phyloP scores from a whole-genome alignment of 2,888 invertebrate genomes.

The Nudaria mundana region DNA sequence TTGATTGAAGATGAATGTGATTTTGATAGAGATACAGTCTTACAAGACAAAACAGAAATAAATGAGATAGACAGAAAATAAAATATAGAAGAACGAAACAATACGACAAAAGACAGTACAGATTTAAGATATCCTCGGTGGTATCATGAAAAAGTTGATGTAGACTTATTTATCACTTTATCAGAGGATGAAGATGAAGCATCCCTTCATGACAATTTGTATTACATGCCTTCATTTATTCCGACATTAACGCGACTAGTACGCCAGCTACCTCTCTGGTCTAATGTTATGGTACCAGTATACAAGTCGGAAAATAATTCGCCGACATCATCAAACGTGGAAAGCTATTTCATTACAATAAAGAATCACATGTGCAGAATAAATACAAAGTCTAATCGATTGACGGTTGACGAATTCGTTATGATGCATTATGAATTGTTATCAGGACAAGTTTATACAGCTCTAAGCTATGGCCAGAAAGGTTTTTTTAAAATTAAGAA shows the following conservation, averaged over 20 bases:
- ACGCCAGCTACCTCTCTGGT: conserved; percentile 2
- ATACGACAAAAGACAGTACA: conserved; percentile 2
- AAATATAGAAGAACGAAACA: conserved; percentile 1
- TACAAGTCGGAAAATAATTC: background rate
- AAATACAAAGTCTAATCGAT: conserved; percentile 4
- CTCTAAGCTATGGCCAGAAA: conserved; percentile 1
- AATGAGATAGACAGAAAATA: conserved; percentile 2
- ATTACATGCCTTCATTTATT: conserved; percentile 1
- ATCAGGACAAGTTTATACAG: conserved; percentile 1
- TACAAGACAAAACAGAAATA: conserved; percentile 4
- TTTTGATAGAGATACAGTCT: conserved; percentile 5
- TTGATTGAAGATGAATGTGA: conserved; percentile 5
- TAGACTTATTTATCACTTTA: conserved; percentile 2
- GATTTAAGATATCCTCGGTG: conserved; percentile 4
- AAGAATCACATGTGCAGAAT: conserved; percentile 1
- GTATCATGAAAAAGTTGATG: conserved; percentile 3
- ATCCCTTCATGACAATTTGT: conserved; percentile 3
- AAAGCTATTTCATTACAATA: conserved; percentile 2
- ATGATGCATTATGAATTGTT: conserved; percentile 1
- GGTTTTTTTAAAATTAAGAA: conserved; percentile 2
- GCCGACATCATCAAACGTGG: conserved; percentile 2
- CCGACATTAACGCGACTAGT: conserved; percentile 1
- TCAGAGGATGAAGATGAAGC: conserved; percentile 1
- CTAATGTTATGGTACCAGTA: conserved; percentile 1
- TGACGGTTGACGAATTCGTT: conserved; percentile 3